These are phyloP conservation scores for Parnassius mnemosyne DNA, from an alignment of 2,888 invertebrate species.

Conservation along the genomic window DNA sequence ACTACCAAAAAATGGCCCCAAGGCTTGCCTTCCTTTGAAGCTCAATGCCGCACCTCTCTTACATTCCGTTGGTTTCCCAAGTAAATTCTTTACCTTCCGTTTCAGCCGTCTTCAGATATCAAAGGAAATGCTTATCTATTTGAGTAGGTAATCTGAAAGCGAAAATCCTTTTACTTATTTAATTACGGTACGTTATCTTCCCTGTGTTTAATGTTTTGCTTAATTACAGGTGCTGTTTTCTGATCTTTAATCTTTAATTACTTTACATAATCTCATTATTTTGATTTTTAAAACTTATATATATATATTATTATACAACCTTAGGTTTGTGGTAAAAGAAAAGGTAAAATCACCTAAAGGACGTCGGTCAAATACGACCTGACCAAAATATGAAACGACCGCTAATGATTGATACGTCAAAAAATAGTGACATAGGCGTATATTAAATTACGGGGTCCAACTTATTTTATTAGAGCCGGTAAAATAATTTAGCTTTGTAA, in stretches of 20 bases:
- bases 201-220: background rate
- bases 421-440: no score
- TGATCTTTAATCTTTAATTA: background rate
- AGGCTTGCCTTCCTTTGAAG: constrained; percentile 1
- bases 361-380: no score
- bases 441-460: no score
- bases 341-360: no score
- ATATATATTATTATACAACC: no score
- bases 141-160: background rate
- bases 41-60: background rate
- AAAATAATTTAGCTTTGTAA: no score
- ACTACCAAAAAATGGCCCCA: no score
- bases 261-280: background rate
- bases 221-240: background rate
- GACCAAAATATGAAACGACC: no score
- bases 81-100: background rate
- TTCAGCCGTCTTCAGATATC: constrained; percentile 8
- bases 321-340: no score
- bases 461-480: no score
- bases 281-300: no score
- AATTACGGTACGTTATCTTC: constrained; percentile 2
- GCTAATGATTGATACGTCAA: no score
- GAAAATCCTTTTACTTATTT: constrained; percentile 5
- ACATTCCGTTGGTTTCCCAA: constrained; percentile 5
- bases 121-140: constrained; percentile 15